Base-by-base conservation (phyloP, 2,113 vertebrate genomes). In the Coryphaenoides rupestris region DNA sequence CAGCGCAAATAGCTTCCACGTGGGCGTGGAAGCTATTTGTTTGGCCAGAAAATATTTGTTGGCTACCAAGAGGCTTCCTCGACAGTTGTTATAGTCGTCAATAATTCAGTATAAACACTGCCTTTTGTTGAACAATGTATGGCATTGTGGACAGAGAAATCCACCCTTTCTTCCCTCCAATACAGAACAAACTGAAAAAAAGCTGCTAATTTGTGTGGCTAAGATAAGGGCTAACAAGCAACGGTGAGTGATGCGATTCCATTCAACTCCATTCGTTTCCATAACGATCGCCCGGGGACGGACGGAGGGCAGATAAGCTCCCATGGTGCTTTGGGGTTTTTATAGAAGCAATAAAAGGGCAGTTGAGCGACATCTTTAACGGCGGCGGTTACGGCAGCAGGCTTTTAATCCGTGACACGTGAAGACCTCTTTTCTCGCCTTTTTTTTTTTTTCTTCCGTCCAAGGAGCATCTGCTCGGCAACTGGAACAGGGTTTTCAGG, bases 181-280 rank as follows among this genome's bases (percentile, higher is more conserved):
- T 62, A 65, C 28, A 49, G 55, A 62, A 63, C 65, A 64, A 19
- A 69, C 78, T 40, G 61, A 69, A 63, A 72, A 56, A 68, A 67
- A 22, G 46, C 60, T 47, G 70, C 55, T 77, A 79, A 69, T 84
- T 85, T 90, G 87, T 81, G 72, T 67, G 66, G 33, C 63, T 70
- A 76, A 86, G 88, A 88, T 89, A 89, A 88, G 78, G 21, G 68
- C 68, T 72, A 79, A 73, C 80, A 82, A 63, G 72, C 72, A 52
- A 15, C 61, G 47, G 73, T 87, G 82, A 87, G 75, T 62, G 78
- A 90, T 81, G 76, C 61, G 68, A 68, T 74, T 82, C 84, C 66
- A 76, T 82, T 86, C 82, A 83, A 86, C 76, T 75, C 33, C 80
- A 83, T 86, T 79, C 73, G 82, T 87, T 84, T 80, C 69, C 60